A percentile compares a stretch with the other conserved stretches of the same genome.
phyloP scores from a whole-genome alignment of 2,888 invertebrate genomes.

The Frankliniella intonsa region DNA sequence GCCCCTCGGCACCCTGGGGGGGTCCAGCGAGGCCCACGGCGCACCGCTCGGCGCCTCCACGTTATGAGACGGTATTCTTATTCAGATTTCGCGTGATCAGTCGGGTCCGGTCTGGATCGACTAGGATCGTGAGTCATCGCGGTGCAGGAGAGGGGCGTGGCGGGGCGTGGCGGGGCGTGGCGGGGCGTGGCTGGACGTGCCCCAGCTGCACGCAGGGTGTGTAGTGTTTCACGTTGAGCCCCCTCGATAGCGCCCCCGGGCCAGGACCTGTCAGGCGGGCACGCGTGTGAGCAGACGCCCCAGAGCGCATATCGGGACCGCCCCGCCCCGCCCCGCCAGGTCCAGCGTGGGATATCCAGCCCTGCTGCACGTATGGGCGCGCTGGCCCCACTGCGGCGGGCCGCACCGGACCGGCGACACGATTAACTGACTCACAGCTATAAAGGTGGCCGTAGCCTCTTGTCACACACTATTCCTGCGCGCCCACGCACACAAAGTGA shows the following conservation, averaged over 20 bases:
- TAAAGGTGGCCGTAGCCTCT: no score
- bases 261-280: constrained; percentile 1
- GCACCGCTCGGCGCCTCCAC: not conserved
- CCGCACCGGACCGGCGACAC: no score
- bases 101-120: no score
- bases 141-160: not conserved
- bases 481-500: no score
- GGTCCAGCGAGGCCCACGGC: not conserved
- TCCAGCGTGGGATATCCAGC: no score
- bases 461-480: no score
- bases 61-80: not conserved
- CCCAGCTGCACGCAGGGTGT: not conserved
- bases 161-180: not conserved
- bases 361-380: no score
- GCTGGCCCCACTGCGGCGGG: no score
- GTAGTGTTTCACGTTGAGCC: not conserved
- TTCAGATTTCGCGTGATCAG: constrained; percentile 12
- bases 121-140: no score
- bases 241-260: not conserved
- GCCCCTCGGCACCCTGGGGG: not conserved
- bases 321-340: no score
- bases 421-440: no score
- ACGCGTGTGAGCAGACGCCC: not conserved
- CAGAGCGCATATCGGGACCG: no score
- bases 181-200: not conserved